Base-by-base conservation (phyloP, 1,140 invertebrate genomes). In the Heliconius melpomene region DNA sequence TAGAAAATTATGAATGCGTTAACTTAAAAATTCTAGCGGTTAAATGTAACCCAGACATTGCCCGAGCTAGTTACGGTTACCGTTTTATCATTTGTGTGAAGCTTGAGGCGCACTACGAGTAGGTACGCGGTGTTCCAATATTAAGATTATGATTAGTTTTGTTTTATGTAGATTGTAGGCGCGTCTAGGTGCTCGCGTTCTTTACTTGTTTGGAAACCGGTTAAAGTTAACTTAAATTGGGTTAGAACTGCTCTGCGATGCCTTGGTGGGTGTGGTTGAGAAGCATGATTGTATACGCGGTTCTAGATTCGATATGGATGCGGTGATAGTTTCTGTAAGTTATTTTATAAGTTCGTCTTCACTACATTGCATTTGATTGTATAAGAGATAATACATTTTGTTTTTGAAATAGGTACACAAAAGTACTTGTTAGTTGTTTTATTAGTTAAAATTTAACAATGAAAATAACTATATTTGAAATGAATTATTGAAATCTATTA, bases 141-240 rank as follows among this genome's bases (percentile, higher is more conserved):
- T 7, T 11, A 26, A 66, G 60, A 66, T 66, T 66, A 66, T 66
- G 60, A 66, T 66, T 66, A 66, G 60, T 29, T 66, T 66, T 66
- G n/a, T 66, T 66, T 66, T 29, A 66, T 66, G 60, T 66, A 66
- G 60, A 26, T 66, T 66, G 60, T 66, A 66, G 60, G 60, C 60
- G 29, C 60, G 60, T 66, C 60, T 66, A 57, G 60, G 60, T 66
- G 60, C 60, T 66, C 60, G 60, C 60, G 60, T 66, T 66, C 60
- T 26, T 66, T 66, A 66, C 60, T 26, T 66, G 60, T 66, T 26
- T 9, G 60, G 23, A 29, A 66, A 66, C 60, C 60, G 23, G 60
- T 66, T 66, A 66, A 26, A 29, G 23, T 66, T 66, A 66, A 66
- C 60, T 66, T 26, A 16, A 29, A 66, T 29, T 66, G 11, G 60